Conservation (phyloP, 1,140 invertebrate genomes). For the Conus ventricosus region DNA sequence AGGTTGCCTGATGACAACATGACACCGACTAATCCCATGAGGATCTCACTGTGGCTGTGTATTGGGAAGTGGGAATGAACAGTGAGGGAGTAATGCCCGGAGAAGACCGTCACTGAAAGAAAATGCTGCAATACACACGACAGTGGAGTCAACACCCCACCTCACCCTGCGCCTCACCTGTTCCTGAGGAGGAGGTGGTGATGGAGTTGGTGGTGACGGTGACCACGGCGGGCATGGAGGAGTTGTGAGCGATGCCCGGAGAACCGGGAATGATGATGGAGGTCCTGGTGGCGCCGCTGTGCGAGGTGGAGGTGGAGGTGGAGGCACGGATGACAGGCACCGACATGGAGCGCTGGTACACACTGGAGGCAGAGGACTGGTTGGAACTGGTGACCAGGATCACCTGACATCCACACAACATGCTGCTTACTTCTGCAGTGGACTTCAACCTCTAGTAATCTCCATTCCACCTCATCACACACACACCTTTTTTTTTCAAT, state of each 20-base stretch:
- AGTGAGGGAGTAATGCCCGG: too few relatives aligned
- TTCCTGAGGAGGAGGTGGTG: slow-evolving; percentile 46
- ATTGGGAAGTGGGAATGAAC: too few relatives aligned
- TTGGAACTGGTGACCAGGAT: slow-evolving; percentile 71
- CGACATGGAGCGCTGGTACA: slow-evolving; percentile 66
- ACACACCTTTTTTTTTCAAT: neutral
- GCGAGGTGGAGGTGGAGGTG: slow-evolving; percentile 47
- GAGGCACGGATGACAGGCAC: slow-evolving; percentile 62
- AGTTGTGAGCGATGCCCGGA: slow-evolving; percentile 44
- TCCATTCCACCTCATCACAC: too few relatives aligned
- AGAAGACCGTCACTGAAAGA: too few relatives aligned
- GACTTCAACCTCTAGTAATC: neutral
- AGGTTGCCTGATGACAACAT: too few relatives aligned
- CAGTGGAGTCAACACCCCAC: too few relatives aligned
- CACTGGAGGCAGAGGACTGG: slow-evolving; percentile 52
- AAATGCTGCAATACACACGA: too few relatives aligned
- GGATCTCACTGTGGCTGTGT: too few relatives aligned
- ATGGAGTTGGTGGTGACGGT: slow-evolving; percentile 58
- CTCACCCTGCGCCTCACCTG: slow-evolving; percentile 32
- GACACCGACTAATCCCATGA: too few relatives aligned
- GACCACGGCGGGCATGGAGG: slow-evolving; percentile 56
- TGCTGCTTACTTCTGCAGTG: neutral
- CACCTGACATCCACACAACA: slow-evolving; percentile 53
- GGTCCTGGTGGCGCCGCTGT: slow-evolving; percentile 46
- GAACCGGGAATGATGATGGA: slow-evolving; percentile 58